Percentiles rank a stretch among this genome's conserved stretches.
These are phyloP conservation scores for Muscina levida DNA, from an alignment of 2,888 invertebrate species.

Conservation along the genomic window DNA sequence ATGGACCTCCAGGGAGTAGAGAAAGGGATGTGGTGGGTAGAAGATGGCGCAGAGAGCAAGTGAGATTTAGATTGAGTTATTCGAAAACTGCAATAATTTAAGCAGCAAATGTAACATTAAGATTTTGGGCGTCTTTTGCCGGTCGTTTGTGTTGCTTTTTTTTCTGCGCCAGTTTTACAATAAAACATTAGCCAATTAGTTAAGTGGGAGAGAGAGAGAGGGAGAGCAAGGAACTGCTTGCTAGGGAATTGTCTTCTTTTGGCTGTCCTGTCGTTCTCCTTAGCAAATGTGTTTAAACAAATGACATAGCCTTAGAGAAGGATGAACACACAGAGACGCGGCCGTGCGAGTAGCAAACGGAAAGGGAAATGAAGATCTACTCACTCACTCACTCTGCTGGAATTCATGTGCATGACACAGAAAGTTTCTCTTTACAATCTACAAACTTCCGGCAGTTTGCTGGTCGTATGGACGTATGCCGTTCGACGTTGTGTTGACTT, in stretches of 20 bases:
- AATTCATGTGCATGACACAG: not conserved
- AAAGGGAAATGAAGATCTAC: conserved; percentile 13
- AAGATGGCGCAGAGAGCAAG: no score
- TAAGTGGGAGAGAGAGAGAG: no score
- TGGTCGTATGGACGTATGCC: not conserved
- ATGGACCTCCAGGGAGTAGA: not conserved
- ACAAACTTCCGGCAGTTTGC: conserved; percentile 13
- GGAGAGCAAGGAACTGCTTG: conserved; percentile 10
- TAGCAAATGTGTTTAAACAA: not conserved
- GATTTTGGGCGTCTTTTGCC: conserved; percentile 20
- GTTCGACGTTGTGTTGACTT: conserved; percentile 2
- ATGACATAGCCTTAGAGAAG: not conserved
- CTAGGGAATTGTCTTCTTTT: conserved; percentile 1
- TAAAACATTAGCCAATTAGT: conserved; percentile 48
- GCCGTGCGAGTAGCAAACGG: not conserved
- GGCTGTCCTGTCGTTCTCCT: not conserved
- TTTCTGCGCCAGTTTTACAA: conserved; percentile 7
- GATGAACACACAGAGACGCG: not conserved
- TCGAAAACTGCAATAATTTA: conserved; percentile 24
- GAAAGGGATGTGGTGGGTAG: not conserved
- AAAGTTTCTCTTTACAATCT: not conserved
- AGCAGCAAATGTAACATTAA: conserved; percentile 13
- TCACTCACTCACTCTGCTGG: not conserved
- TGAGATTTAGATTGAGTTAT: not conserved
- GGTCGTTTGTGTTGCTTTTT: not conserved